phyloP scores from a whole-genome alignment of 2,888 invertebrate species.

The Blastobasis lacticolella region DNA sequence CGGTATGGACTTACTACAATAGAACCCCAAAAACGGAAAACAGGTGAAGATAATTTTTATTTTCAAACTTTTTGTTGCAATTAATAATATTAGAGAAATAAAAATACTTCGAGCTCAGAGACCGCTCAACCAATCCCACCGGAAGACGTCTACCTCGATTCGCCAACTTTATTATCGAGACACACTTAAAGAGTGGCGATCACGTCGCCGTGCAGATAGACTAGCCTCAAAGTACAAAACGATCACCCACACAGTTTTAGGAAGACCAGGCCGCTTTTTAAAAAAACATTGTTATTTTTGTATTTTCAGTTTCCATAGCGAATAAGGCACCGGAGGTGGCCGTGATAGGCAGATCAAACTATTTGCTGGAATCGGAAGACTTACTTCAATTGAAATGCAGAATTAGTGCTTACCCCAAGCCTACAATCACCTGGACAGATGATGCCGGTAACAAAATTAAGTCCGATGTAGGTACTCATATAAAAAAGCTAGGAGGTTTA shows the following conservation, averaged over 20 bases:
- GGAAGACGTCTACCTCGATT: too few relatives aligned
- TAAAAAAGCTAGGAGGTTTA: neutral
- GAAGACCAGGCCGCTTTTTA: too few relatives aligned
- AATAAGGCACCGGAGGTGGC: slow-evolving; percentile 22
- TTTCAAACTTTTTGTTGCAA: too few relatives aligned
- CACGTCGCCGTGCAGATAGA: too few relatives aligned
- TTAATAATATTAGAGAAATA: too few relatives aligned
- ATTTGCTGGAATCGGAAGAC: slow-evolving; percentile 20
- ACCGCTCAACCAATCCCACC: too few relatives aligned
- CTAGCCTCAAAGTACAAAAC: too few relatives aligned
- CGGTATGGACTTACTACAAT: slow-evolving; percentile 29
- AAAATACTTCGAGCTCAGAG: too few relatives aligned
- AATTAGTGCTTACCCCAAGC: slow-evolving; percentile 37
- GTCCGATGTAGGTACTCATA: slow-evolving; percentile 22
- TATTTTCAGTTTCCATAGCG: slow-evolving; percentile 16
- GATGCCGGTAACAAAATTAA: slow-evolving; percentile 13
- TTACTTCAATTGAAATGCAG: slow-evolving; percentile 33
- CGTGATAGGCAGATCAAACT: slow-evolving; percentile 20
- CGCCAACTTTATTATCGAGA: too few relatives aligned
- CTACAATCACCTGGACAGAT: slow-evolving; percentile 35
- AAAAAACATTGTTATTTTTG: neutral
- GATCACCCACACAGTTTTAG: too few relatives aligned
- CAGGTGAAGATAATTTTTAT: too few relatives aligned
- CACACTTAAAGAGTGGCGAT: too few relatives aligned
- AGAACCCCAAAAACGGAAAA: slow-evolving; percentile 19